Evolutionary conservation across 2,888 invertebrate genomes (phyloP).

Genomic region (Drosophila mettleri): DNA sequence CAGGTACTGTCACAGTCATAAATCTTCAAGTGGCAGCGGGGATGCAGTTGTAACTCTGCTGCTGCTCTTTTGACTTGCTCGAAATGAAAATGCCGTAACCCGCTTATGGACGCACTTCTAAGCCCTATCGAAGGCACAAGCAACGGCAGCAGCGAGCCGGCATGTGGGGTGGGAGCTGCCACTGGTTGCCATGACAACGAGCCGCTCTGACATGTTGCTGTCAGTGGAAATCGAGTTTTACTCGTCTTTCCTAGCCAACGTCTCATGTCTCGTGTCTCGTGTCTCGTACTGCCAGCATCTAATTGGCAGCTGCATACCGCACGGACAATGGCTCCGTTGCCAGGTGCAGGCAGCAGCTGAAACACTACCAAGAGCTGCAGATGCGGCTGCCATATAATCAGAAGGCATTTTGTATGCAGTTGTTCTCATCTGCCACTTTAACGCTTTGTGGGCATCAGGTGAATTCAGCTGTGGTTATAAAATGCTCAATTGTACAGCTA

Average conservation of each 20-base stretch:
- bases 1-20: slow-evolving; percentile 33
- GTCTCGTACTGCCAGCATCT: slow-evolving; percentile 33
- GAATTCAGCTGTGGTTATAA: slow-evolving; percentile 14
- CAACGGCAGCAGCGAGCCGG: slow-evolving; percentile 8
- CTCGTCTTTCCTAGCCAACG: slow-evolving; percentile 6
- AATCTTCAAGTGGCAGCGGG: slow-evolving; percentile 50
- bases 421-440: slow-evolving; percentile 47
- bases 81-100: slow-evolving; percentile 66
- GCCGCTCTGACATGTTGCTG: slow-evolving; percentile 44
- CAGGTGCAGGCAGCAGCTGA: slow-evolving; percentile 2
- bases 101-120: slow-evolving; percentile 68
- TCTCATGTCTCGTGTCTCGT: slow-evolving; percentile 4
- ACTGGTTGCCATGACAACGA: slow-evolving; percentile 50
- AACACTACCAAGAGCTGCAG: slow-evolving; percentile 2
- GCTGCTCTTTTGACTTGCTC: slow-evolving; percentile 25
- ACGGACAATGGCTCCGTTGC: slow-evolving; percentile 36
- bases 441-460: slow-evolving; percentile 37
- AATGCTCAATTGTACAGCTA: slow-evolving; percentile 3
- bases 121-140: slow-evolving; percentile 24
- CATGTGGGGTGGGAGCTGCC: too few species aligned
- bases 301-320: slow-evolving; percentile 60
- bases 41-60: neutral
- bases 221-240: slow-evolving; percentile 51
- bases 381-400: slow-evolving; percentile 32
- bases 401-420: slow-evolving; percentile 48